These are phyloP conservation scores for Parasteatoda tepidariorum DNA, from an alignment of 1,140 invertebrate genomes.

Conservation along the genomic window DNA sequence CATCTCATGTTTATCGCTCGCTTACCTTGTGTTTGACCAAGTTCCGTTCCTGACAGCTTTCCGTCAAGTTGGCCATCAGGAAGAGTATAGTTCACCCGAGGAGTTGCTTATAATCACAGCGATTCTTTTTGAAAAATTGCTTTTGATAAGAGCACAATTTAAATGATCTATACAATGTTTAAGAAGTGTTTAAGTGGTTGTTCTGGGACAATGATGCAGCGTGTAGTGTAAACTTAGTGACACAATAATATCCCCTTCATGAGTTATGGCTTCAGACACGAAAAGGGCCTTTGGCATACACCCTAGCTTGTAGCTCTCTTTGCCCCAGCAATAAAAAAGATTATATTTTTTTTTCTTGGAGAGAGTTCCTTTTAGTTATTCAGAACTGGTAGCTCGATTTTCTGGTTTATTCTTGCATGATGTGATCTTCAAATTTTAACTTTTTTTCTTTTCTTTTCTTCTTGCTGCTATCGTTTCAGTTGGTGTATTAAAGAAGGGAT, in stretches of 20 bases:
- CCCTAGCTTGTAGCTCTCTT: not conserved
- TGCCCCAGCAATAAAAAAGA: not conserved
- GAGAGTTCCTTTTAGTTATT: slow-evolving; percentile 39
- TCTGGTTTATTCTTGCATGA: slow-evolving; percentile 46
- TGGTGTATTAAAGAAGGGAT: not conserved
- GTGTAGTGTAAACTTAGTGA: slow-evolving; percentile 47
- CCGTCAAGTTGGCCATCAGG: too few relatives aligned
- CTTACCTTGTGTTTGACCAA: too few relatives aligned
- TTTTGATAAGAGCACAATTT: slow-evolving; percentile 25
- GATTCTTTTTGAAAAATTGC: slow-evolving; percentile 32
- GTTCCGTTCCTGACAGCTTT: too few relatives aligned
- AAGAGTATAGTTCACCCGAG: too few relatives aligned
- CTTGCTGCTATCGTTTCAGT: not conserved
- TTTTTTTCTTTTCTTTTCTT: not conserved
- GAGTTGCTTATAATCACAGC: too few relatives aligned
- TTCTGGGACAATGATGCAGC: slow-evolving; percentile 28
- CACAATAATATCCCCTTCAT: slow-evolving; percentile 27
- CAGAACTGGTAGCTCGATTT: slow-evolving; percentile 36
- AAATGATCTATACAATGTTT: slow-evolving; percentile 26
- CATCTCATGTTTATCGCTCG: too few relatives aligned
- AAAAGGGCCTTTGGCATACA: not conserved
- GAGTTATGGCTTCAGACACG: slow-evolving; percentile 35
- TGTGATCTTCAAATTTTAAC: not conserved
- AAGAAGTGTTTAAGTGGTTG: slow-evolving; percentile 8
- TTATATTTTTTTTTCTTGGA: too few relatives aligned